phyloP scores from a whole-genome alignment of 2,888 invertebrate species.

The Mimumesa dahlbomi region DNA sequence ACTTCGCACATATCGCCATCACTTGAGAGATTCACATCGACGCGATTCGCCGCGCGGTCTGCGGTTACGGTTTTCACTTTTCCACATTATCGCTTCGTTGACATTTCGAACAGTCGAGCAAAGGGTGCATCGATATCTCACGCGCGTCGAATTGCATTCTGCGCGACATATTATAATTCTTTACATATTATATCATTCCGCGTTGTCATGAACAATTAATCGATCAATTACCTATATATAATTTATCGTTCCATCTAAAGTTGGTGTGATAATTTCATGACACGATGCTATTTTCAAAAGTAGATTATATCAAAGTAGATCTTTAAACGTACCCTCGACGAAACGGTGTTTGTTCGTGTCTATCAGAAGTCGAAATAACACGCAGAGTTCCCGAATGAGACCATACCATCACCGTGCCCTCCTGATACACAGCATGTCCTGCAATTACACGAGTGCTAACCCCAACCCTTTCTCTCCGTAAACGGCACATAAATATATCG shows the following conservation, averaged over 20 bases:
- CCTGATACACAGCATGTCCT: slow-evolving; percentile 60
- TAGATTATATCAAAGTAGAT: no score
- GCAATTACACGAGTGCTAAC: slow-evolving; percentile 78
- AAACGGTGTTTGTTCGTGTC: no score
- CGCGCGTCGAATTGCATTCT: neutral
- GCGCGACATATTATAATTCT: neutral
- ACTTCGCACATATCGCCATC: slow-evolving; percentile 13
- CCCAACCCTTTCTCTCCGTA: slow-evolving; percentile 74
- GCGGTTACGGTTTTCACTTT: slow-evolving; percentile 26
- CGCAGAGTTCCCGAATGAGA: slow-evolving; percentile 40
- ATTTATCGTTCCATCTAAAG: no score
- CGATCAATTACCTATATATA: no score
- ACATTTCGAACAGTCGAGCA: slow-evolving; percentile 42
- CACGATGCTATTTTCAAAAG: no score
- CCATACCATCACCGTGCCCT: slow-evolving; percentile 29
- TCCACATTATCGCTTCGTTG: slow-evolving; percentile 26
- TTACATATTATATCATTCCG: no score
- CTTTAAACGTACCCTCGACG: no score
- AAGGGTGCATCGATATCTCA: neutral
- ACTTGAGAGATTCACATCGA: slow-evolving; percentile 36
- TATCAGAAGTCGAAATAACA: slow-evolving; percentile 13
- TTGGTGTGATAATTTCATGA: no score
- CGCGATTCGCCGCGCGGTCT: slow-evolving; percentile 7
- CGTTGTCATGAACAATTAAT: no score
- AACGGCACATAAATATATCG: slow-evolving; percentile 80